Base-by-base conservation (phyloP, 2,113 vertebrate genomes). In the Passer montanus region DNA sequence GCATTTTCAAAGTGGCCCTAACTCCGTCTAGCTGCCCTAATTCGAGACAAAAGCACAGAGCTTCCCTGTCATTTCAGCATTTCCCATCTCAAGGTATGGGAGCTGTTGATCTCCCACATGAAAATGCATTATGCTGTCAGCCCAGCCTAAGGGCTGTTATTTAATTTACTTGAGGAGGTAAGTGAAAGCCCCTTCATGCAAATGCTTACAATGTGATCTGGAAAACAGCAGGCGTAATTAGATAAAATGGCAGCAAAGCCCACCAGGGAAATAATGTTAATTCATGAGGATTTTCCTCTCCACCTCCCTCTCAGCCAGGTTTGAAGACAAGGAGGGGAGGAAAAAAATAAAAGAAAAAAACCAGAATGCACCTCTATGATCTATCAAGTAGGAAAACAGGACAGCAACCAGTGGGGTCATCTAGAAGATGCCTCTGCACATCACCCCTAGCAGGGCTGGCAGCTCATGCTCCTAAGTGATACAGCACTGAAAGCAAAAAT, bases 151-250 rank as follows among this genome's bases (percentile, higher is more conserved):
- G 91, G 96, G 95, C 94, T 95, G 92, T 94, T 97, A 96, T 96
- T 96, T 97, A 93, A 97, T 97, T 97, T 96, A 97, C 92, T 95
- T 96, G 94, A 96, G 94, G 94, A 96, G 95, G 96, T 97, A 96
- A 96, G 95, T 96, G 96, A 96, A 96, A 97, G 95, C 90, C 96
- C 95, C 95, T 93, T 97, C 92, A 95, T 96, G 94, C 94, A 96
- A 95, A 96, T 94, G 93, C 94, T 96, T 94, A 96, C 95, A 94
- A 89, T 96, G 94, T 87, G 96, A 97, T 97, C 94, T 93, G 93
- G 94, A 96, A 95, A 97, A 96, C 94, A 96, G 94, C 96, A 96
- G 94, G 95, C 47, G 31, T 97, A 96, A 97, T 97, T 96, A 94
- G 95, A 96, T 95, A 96, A 96, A 96, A 96, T 96, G 91, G 95